Conservation (phyloP, 2,113 vertebrate species). For the Sander vitreus region DNA sequence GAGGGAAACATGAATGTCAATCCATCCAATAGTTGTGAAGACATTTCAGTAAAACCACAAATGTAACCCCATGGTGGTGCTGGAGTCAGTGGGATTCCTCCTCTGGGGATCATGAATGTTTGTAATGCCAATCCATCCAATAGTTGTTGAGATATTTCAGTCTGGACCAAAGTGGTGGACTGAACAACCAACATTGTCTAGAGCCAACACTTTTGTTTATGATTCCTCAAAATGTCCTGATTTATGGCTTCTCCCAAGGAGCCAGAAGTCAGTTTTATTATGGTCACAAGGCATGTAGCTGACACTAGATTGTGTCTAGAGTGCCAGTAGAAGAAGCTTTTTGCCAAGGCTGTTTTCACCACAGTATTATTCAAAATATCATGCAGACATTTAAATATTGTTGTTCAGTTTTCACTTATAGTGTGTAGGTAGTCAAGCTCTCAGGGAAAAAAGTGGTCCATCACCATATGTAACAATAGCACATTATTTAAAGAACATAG, state of each 20-base stretch:
- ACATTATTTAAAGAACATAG: not conserved
- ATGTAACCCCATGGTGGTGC: not conserved
- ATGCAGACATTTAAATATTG: not conserved
- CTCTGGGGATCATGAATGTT: not conserved
- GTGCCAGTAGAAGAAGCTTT: not conserved
- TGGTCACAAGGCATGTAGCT: conserved; percentile 13
- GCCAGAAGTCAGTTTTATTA: conserved; percentile 18
- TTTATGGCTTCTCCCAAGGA: not conserved
- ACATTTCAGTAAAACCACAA: not conserved
- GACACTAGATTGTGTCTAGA: not conserved
- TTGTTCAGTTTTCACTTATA: not conserved
- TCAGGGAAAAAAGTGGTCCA: not conserved
- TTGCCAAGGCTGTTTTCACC: not conserved
- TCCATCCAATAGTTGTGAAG: no score
- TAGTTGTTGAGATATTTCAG: not conserved
- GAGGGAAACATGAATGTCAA: not conserved
- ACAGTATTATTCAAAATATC: not conserved
- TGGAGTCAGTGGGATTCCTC: not conserved
- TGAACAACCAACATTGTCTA: not conserved
- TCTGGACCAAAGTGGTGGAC: not conserved
- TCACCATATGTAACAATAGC: not conserved
- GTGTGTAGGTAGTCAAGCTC: not conserved
- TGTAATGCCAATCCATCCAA: not conserved
- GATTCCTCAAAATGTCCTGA: not conserved
- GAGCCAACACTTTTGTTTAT: not conserved